Base-by-base conservation (phyloP, 2,797 vertebrate species). In the Poecilia picta region DNA sequence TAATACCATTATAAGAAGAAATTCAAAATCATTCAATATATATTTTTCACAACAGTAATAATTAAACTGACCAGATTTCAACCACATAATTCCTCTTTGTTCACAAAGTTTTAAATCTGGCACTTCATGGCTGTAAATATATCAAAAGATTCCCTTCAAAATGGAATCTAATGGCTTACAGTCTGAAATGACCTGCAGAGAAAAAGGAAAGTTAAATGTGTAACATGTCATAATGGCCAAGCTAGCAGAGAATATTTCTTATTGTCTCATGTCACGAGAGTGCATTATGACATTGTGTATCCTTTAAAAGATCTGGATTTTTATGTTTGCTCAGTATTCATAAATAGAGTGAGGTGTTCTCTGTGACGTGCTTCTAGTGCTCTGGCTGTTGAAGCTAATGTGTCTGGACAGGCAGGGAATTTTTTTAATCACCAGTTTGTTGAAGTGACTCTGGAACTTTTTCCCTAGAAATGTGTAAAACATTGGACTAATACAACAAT, bases 381-480 rank as follows among this genome's bases (percentile, higher is more conserved):
- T 95, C 23, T 94, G 91, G 66, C 89, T 92, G 81, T 74, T 92
- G 16, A 90, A 0, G 72, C 78, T 92, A 0, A 94, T 73, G 57
- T 87, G 87, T 57, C 49, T 84, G 88, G 93, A 92, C 81, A 96
- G 78, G 74, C 94, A 96, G 0, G 95, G 93, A 2, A 95, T 73
- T 41, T 76, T 91, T 49, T 91, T 94, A 0, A 79, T 80, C 13
- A 96, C 15, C 71, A 96, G 75, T 73, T 87, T 91, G 18, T 64
- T 86, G 74, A 96, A 94, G 79, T 96, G 95, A 20, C 81, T 93
- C 77, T 96, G 95, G 77, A 97, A 97, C 87, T 96, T 96, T 84
- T 96, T 96, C 0, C 96, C 96, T 31, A 96, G 81, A 41, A 97
- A 96, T 0, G 96, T 96, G 82, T 97, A 97, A 83, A 97, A 96